A percentile compares a stretch with the other conserved stretches of the same genome.
phyloP scores from a whole-genome alignment of 2,113 vertebrate genomes.

The Sinocyclocheilus anophthalmus region DNA sequence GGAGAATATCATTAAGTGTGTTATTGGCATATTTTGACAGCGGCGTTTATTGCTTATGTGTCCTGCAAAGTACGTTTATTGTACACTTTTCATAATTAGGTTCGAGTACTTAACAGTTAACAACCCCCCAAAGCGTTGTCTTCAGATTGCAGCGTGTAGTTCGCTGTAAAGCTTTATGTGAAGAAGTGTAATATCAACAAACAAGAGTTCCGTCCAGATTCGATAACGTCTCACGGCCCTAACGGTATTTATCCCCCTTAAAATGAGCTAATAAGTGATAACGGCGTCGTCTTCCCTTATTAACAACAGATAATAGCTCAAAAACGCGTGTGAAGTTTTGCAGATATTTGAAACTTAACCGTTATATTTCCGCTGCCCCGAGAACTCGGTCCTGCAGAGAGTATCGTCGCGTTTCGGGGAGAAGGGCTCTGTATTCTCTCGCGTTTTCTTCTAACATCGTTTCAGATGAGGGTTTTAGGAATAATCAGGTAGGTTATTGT shows the following conservation, averaged over 20 bases:
- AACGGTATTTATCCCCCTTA: not conserved
- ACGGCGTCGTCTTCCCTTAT: not conserved
- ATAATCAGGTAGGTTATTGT: not conserved
- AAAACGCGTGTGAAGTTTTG: not conserved
- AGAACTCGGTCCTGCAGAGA: conserved; percentile 1
- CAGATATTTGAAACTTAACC: conserved; percentile 20
- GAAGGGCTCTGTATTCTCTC: not conserved
- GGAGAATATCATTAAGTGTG: not conserved
- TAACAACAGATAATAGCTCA: not conserved
- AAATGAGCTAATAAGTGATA: not conserved
- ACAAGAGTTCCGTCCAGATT: not conserved
- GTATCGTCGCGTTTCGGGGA: not conserved
- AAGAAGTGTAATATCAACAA: not conserved
- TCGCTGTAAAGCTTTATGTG: not conserved
- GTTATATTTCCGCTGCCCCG: conserved; percentile 51
- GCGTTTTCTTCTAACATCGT: not conserved
- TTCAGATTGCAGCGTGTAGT: not conserved
- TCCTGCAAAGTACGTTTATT: no score
- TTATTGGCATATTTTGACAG: not conserved
- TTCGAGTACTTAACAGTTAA: no score
- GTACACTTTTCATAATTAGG: not conserved
- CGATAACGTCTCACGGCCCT: no score
- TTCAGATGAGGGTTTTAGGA: not conserved
- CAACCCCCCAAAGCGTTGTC: no score
- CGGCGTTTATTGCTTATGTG: not conserved